phyloP scores from a whole-genome alignment of 2,888 invertebrate species.

The Temnothorax ravouxi region DNA sequence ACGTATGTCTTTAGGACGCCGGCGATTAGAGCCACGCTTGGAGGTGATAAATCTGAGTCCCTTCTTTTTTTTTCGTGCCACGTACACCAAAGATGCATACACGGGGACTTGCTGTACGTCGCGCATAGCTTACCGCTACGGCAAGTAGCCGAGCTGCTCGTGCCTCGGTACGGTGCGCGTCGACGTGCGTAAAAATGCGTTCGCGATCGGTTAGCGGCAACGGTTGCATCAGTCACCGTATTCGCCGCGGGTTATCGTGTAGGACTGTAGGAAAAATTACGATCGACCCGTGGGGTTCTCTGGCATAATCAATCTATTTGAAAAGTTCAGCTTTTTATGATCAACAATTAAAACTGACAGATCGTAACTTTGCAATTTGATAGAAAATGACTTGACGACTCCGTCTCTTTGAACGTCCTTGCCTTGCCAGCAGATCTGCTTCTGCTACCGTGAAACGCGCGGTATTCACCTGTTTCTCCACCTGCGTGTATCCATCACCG shows the following conservation, averaged over 20 bases:
- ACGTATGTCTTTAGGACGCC: neutral
- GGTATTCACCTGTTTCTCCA: slow-evolving; percentile 47
- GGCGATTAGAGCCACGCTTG: slow-evolving; percentile 38
- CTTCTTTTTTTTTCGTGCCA: slow-evolving; percentile 15
- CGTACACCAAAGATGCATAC: slow-evolving; percentile 40
- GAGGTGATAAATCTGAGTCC: slow-evolving; percentile 69
- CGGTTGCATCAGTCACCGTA: neutral
- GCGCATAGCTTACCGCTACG: slow-evolving; percentile 68
- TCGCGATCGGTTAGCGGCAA: slow-evolving; percentile 24
- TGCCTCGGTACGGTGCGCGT: slow-evolving; percentile 2
- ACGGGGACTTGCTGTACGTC: slow-evolving; percentile 49
- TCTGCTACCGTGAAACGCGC: slow-evolving; percentile 48
- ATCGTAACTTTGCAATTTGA: neutral
- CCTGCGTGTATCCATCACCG: slow-evolving; percentile 6
- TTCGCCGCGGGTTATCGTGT: neutral
- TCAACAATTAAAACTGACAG: neutral
- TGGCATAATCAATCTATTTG: too few relatives aligned
- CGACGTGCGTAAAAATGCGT: slow-evolving; percentile 22
- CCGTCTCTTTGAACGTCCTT: neutral
- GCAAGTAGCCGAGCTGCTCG: slow-evolving; percentile 21
- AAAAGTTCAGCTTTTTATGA: neutral
- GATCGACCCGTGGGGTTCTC: neutral
- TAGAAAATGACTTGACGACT: neutral
- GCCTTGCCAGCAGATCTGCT: slow-evolving; percentile 11
- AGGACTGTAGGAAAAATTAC: neutral